These are phyloP conservation scores for Ceuthmochares aereus DNA, from an alignment of 2,113 vertebrate genomes.

Conservation along the genomic window DNA sequence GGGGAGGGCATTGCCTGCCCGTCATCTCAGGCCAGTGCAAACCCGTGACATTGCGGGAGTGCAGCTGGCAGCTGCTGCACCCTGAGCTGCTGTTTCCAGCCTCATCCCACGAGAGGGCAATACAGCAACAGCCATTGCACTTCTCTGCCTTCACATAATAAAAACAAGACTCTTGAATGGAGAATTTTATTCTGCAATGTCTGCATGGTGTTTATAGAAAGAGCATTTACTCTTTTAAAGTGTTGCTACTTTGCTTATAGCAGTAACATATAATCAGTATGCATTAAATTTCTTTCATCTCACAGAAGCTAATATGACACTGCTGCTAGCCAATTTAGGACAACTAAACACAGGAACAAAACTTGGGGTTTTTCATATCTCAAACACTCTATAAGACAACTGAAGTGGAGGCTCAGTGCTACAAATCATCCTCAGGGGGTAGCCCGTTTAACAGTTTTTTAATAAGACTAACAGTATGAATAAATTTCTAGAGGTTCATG, in stretches of 20 bases:
- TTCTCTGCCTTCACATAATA: fast-evolving
- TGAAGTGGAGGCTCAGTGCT: background rate
- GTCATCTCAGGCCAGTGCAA: background rate
- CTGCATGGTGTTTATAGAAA: background rate
- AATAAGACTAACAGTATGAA: background rate
- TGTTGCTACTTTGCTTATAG: background rate
- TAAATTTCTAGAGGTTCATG: background rate
- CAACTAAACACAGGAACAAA: background rate
- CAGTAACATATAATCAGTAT: background rate
- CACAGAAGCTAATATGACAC: background rate
- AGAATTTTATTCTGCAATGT: background rate
- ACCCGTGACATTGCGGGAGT: fast-evolving
- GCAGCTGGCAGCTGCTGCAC: background rate
- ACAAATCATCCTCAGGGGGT: background rate
- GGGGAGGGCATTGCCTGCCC: background rate
- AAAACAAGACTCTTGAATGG: no score
- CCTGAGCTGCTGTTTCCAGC: background rate
- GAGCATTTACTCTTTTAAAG: background rate
- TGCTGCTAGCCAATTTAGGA: background rate
- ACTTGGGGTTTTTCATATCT: fast-evolving
- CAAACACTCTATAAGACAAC: background rate
- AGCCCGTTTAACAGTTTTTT: background rate
- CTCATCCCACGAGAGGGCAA: constrained; percentile 50
- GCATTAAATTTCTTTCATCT: background rate
- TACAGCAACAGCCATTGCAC: background rate